Evolutionary conservation across 2,888 invertebrate genomes (phyloP).

Genomic region (Heliconius sara): DNA sequence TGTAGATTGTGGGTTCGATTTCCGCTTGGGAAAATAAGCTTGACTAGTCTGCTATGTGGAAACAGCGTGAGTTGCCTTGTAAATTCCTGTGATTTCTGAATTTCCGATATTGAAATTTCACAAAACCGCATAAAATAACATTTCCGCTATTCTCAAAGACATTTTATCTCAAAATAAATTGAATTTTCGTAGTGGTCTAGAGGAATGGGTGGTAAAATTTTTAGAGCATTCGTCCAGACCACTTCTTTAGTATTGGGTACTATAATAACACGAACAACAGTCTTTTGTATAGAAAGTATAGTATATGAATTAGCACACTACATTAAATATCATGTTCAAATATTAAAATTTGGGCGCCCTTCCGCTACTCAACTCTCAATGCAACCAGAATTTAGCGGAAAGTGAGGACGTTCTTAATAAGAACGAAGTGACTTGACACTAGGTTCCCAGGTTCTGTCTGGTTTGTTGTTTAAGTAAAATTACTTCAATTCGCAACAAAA

Average conservation of each 20-base stretch:
- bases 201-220: conserved; percentile 35
- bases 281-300: neutral
- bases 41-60: neutral
- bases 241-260: conserved; percentile 5
- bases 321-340: too few relatives aligned
- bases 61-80: neutral
- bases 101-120: neutral
- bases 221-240: conserved; percentile 38
- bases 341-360: too few relatives aligned
- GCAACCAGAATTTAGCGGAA: too few relatives aligned
- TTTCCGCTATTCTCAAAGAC: neutral
- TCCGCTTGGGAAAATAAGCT: too few relatives aligned
- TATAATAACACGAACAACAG: conserved; percentile 13
- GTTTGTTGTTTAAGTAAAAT: too few relatives aligned
- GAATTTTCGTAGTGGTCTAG: conserved; percentile 26
- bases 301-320: too few relatives aligned
- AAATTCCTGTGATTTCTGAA: neutral
- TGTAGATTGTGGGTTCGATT: too few relatives aligned
- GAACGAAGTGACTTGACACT: too few relatives aligned
- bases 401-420: too few relatives aligned
- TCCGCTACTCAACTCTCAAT: too few relatives aligned
- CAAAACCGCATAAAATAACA: neutral
- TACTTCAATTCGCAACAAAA: too few relatives aligned
- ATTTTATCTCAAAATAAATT: conserved; percentile 36
- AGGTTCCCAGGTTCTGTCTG: too few relatives aligned